These are phyloP conservation scores for Nemapogon koenigi DNA, from an alignment of 2,888 invertebrate genomes.

Conservation along the genomic window DNA sequence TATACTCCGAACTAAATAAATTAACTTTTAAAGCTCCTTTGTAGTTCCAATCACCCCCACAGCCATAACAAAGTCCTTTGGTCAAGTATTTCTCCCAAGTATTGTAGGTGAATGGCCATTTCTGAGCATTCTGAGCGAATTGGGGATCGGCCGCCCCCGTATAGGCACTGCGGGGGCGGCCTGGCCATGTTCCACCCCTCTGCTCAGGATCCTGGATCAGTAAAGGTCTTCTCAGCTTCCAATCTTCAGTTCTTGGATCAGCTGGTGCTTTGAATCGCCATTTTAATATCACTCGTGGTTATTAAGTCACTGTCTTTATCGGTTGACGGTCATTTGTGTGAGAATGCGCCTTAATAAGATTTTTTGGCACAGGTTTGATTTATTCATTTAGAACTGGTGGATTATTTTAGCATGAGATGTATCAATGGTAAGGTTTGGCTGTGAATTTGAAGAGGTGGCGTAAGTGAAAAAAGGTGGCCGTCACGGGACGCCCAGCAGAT, in stretches of 20 bases:
- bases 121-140: slow-evolving; percentile 10
- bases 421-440: too few relatives aligned
- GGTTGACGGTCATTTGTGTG: too few relatives aligned
- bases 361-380: too few relatives aligned
- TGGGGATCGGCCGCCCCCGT: slow-evolving; percentile 33
- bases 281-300: slow-evolving; percentile 59
- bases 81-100: slow-evolving; percentile 42
- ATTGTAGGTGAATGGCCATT: slow-evolving; percentile 13
- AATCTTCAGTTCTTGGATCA: slow-evolving; percentile 49
- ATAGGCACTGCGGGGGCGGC: slow-evolving; percentile 43
- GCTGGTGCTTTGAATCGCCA: slow-evolving; percentile 54
- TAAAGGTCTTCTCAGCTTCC: slow-evolving; percentile 52
- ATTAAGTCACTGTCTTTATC: too few relatives aligned
- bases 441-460: too few relatives aligned
- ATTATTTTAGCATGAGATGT: too few relatives aligned
- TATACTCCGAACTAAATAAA: slow-evolving; percentile 52
- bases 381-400: too few relatives aligned
- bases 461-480: too few relatives aligned
- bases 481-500: too few relatives aligned
- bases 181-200: slow-evolving; percentile 51
- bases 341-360: too few relatives aligned
- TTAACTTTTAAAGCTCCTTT: slow-evolving; percentile 49
- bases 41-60: slow-evolving; percentile 53
- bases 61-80: slow-evolving; percentile 49
- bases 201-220: slow-evolving; percentile 29